Evolutionary conservation across 2,797 vertebrate genomes (phyloP).

Genomic region (Xenopus petersii): DNA sequence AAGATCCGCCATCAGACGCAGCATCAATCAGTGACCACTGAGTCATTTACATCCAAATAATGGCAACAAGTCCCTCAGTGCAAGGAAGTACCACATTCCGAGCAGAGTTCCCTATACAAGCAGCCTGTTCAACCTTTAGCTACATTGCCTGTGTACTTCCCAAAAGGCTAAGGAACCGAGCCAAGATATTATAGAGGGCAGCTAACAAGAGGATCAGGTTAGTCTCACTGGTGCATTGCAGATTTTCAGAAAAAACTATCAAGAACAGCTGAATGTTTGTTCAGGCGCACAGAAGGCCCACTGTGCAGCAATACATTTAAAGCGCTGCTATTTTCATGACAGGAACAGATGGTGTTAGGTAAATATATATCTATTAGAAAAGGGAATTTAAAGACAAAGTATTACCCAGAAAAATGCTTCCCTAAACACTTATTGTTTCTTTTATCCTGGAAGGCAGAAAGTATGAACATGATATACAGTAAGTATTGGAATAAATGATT

Average conservation of each 20-base stretch:
- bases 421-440: too few species aligned
- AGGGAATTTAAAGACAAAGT: neutral
- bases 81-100: slow-evolving; percentile 18
- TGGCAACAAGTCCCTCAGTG: slow-evolving; percentile 38
- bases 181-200: slow-evolving; percentile 2
- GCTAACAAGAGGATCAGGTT: neutral
- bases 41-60: slow-evolving; percentile 44
- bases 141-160: slow-evolving; percentile 28
- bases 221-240: too few species aligned
- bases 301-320: too few species aligned
- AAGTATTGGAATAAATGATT: too few species aligned
- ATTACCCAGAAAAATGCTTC: too few species aligned
- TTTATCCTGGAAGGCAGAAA: too few species aligned
- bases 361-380: neutral
- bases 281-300: too few species aligned
- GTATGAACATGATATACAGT: too few species aligned
- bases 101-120: slow-evolving; percentile 20
- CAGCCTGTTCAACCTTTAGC: slow-evolving; percentile 32
- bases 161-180: neutral
- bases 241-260: too few species aligned
- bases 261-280: too few species aligned
- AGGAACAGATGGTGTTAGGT: too few species aligned
- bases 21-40: slow-evolving; percentile 44
- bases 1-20: slow-evolving; percentile 24
- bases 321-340: too few species aligned